Percentiles rank a stretch among this genome's conserved stretches.
Evolutionary conservation across 1,140 invertebrate species (phyloP).

Genomic region (Ooceraea biroi): DNA sequence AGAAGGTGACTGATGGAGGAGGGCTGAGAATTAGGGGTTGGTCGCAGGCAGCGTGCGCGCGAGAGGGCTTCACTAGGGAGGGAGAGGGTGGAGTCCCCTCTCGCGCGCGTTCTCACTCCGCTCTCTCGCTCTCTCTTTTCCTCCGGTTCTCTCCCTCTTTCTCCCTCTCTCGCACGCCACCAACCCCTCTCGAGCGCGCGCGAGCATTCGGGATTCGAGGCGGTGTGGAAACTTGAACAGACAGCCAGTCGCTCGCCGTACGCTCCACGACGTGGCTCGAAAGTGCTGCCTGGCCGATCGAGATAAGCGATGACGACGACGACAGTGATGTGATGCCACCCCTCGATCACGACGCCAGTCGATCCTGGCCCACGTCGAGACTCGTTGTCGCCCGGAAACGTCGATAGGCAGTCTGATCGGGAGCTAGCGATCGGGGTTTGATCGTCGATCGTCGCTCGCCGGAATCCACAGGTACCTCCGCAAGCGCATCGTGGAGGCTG

Average conservation of each 20-base stretch:
- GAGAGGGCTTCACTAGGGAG: conserved; percentile 53
- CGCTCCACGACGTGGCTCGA: conserved; percentile 82
- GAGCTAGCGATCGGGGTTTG: neutral
- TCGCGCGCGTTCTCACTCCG: conserved; percentile 45
- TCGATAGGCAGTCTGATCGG: conserved; percentile 13
- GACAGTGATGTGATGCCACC: conserved; percentile 50
- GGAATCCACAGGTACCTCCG: conserved; percentile 73
- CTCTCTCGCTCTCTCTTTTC: conserved; percentile 48
- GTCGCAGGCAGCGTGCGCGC: conserved; percentile 72
- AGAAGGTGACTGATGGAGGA: conserved; percentile 53
- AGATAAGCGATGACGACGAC: conserved; percentile 39
- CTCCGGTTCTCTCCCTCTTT: conserved; percentile 59
- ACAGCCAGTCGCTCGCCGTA: conserved; percentile 85
- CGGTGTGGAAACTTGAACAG: conserved; percentile 80
- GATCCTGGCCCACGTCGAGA: conserved; percentile 39
- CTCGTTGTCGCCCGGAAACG: neutral
- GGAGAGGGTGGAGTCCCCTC: conserved; percentile 61
- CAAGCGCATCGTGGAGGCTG: conserved; percentile 30
- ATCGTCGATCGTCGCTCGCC: conserved; percentile 44
- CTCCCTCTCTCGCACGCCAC: conserved; percentile 63
- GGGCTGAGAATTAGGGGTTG: conserved; percentile 72
- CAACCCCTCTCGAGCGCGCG: conserved; percentile 73
- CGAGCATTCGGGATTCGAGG: conserved; percentile 78
- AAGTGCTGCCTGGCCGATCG: conserved; percentile 61
- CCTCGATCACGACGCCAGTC: conserved; percentile 34